Base-by-base conservation (phyloP, 2,113 vertebrate genomes). In the Beaufortia kweichowensis region DNA sequence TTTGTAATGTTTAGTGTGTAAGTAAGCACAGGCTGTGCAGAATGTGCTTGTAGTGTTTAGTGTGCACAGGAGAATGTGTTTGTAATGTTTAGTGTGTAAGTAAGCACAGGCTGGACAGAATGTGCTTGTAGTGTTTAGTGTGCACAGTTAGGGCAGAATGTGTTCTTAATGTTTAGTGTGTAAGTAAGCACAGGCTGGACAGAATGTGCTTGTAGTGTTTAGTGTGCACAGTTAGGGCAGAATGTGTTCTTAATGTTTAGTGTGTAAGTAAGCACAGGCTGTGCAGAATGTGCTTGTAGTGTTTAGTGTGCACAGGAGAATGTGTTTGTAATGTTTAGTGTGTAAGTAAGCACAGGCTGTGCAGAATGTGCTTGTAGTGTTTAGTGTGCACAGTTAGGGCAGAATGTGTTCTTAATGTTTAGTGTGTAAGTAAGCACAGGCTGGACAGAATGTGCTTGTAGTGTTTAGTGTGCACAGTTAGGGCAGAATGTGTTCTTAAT, bases 71-170 rank as follows among this genome's bases (percentile, higher is more conserved):
- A n/a, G n/a, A n/a, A n/a, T n/a, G n/a, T n/a, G n/a, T n/a, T n/a
- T n/a, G n/a, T n/a, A n/a, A 35, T 35, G 33, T 35, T 35, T 35
- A 35, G n/a, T n/a, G n/a, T n/a, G 33, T 0, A 35, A 35, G 33
- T 9, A 35, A 35, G 33, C 33, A 35, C 33, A 35, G 33, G 33
- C 33, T 7, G 33, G 33, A 4, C 5, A 35, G 33, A 9, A 4
- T 50, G 48, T 50, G 48, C 29, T 68, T 50, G 9, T 29, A 29
- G 19, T 68, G 65, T 26, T 68, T 7, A 0, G 3, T 46, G 41
- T 41, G 39, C 62, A 43, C 35, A 65, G 62, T 24, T 12, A 65
- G 41, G 24, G 24, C 14, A 50, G 43, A 39, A 67, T 50, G 65
- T 46, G 65, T 68, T 50, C 4, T 5, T 35, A 35, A 35, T 35